A percentile compares a stretch with the other conserved stretches of the same genome.
Conservation (phyloP, 2,797 vertebrate genomes). For the Cossypha dichroa region DNA sequence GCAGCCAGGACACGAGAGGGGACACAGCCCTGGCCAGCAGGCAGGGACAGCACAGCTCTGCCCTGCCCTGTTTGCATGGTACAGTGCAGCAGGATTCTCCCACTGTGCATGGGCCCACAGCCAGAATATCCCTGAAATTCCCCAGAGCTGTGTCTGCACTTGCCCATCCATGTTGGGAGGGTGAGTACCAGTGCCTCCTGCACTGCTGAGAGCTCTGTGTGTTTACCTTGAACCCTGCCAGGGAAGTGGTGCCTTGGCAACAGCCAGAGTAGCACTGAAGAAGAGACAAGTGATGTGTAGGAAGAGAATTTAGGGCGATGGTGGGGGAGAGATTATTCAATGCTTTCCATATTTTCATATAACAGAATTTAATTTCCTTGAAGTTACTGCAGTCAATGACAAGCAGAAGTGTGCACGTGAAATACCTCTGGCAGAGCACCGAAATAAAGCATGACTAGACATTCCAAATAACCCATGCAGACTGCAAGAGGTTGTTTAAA, state of each 20-base stretch:
- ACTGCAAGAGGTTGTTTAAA: not conserved
- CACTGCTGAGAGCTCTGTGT: not conserved
- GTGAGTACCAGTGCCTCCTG: not conserved
- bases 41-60: not conserved
- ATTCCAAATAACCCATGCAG: not conserved
- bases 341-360: not conserved
- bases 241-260: not conserved
- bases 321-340: not conserved
- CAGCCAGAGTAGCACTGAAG: not conserved
- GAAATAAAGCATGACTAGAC: not conserved
- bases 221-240: not conserved
- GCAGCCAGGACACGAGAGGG: not conserved
- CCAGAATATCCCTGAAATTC: accelerated
- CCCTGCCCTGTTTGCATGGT: accelerated
- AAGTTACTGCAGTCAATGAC: not conserved
- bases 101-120: accelerated
- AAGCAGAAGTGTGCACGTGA: not conserved
- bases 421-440: not conserved
- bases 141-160: not conserved
- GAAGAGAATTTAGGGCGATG: not conserved
- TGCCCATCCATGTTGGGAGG: not conserved
- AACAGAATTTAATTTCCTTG: not conserved
- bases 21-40: not conserved
- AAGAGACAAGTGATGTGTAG: not conserved
- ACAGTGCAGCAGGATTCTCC: not conserved